These are phyloP conservation scores for Perognathus longimembris DNA, from an alignment of 2,113 vertebrate species.

Conservation along the genomic window DNA sequence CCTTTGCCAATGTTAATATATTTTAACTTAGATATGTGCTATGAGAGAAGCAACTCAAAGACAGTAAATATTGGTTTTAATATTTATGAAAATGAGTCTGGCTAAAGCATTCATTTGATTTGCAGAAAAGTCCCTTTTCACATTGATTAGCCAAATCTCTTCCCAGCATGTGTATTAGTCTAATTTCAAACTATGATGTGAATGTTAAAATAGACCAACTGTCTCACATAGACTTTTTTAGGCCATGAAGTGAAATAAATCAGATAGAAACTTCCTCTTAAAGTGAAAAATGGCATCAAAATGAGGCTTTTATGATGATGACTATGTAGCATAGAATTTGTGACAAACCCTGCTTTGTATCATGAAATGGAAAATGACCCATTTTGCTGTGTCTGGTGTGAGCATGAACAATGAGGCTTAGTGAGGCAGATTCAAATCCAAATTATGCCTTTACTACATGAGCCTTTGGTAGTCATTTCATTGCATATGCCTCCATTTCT, in stretches of 20 bases:
- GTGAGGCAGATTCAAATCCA: not conserved
- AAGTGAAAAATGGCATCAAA: constrained; percentile 11
- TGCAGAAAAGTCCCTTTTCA: constrained; percentile 44
- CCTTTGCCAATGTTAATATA: constrained; percentile 63
- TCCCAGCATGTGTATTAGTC: constrained; percentile 39
- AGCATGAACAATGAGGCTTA: not conserved
- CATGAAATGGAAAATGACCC: too few relatives aligned
- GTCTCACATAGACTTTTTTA: constrained; percentile 48
- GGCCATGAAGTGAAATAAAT: constrained; percentile 57
- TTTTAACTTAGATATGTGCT: constrained; percentile 58
- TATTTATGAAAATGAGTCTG: constrained; percentile 70
- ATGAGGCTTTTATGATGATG: constrained; percentile 39
- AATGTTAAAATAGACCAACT: constrained; percentile 54
- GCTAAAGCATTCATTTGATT: constrained; percentile 63
- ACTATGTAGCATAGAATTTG: not conserved
- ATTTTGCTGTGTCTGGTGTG: not conserved
- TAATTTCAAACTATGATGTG: constrained; percentile 57
- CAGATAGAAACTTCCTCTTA: constrained; percentile 17
- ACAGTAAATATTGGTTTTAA: constrained; percentile 74
- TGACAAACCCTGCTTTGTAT: not conserved
- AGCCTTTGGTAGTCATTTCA: not conserved
- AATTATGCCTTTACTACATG: not conserved
- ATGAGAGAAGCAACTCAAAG: constrained; percentile 42
- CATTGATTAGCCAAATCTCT: constrained; percentile 64
- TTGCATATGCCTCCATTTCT: not conserved